phyloP scores from a whole-genome alignment of 2,113 vertebrate species.

The Lophochroa leadbeateri region DNA sequence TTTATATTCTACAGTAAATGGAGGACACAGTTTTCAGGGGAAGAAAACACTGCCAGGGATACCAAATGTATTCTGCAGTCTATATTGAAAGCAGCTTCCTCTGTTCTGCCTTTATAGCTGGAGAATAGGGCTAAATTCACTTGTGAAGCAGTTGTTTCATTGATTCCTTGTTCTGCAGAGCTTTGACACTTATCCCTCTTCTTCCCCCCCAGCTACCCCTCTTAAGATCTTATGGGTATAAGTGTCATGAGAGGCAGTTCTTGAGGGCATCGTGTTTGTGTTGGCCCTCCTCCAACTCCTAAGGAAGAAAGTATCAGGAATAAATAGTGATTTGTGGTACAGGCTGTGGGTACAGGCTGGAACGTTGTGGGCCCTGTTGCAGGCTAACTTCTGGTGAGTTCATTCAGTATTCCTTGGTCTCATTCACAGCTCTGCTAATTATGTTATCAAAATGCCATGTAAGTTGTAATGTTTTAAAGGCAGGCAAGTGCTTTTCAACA shows the following conservation, averaged over 20 bases:
- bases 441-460: accelerated
- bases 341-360: not conserved
- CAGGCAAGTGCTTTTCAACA: not conserved
- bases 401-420: not conserved
- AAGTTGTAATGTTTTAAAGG: not conserved
- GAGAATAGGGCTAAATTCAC: not conserved
- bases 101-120: not conserved
- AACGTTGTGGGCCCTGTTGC: accelerated
- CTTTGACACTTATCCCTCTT: not conserved
- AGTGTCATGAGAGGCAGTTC: not conserved
- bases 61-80: not conserved
- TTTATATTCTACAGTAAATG: not conserved
- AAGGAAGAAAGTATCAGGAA: not conserved
- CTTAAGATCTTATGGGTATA: not conserved
- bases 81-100: not conserved
- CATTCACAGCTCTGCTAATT: not conserved
- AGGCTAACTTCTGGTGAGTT: not conserved
- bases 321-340: not conserved
- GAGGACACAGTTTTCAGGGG: not conserved
- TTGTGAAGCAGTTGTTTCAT: not conserved
- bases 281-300: not conserved
- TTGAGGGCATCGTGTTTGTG: not conserved
- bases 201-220: not conserved
- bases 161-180: not conserved
- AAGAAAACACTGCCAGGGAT: not conserved